Conservation (phyloP, 2,888 invertebrate species). For the Drosophila paranaensis region DNA sequence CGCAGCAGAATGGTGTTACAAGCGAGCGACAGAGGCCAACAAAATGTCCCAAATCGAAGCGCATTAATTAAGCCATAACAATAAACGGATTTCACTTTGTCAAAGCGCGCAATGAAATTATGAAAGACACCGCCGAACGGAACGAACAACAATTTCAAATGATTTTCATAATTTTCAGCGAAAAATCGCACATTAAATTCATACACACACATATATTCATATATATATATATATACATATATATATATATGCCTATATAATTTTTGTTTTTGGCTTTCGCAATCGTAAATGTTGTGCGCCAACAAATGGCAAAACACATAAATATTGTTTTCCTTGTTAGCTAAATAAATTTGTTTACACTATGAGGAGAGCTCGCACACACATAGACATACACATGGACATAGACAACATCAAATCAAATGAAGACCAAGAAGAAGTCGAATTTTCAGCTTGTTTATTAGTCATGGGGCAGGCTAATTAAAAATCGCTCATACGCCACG, state of each 20-base stretch:
- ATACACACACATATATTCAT: background rate
- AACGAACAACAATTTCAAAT: constrained; percentile 18
- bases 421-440: constrained; percentile 9
- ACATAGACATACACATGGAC: constrained; percentile 5
- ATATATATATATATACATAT: too few species aligned
- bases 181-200: constrained; percentile 7
- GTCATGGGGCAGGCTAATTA: constrained; percentile 55
- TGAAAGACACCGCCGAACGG: background rate
- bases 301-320: constrained; percentile 43
- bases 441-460: constrained; percentile 35
- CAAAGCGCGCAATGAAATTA: constrained; percentile 25
- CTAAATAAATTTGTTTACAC: constrained; percentile 61
- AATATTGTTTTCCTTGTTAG: constrained; percentile 41
- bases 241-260: background rate
- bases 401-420: constrained; percentile 2
- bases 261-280: background rate
- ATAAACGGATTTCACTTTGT: constrained; percentile 51
- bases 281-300: constrained; percentile 39
- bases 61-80: constrained; percentile 68
- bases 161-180: constrained; percentile 1
- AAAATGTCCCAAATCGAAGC: constrained; percentile 43
- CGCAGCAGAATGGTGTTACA: constrained; percentile 20
- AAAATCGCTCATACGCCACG: constrained; percentile 54
- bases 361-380: constrained; percentile 31
- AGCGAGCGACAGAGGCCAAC: constrained; percentile 15